phyloP scores from a whole-genome alignment of 2,113 vertebrate genomes.

The Fregata magnificens region DNA sequence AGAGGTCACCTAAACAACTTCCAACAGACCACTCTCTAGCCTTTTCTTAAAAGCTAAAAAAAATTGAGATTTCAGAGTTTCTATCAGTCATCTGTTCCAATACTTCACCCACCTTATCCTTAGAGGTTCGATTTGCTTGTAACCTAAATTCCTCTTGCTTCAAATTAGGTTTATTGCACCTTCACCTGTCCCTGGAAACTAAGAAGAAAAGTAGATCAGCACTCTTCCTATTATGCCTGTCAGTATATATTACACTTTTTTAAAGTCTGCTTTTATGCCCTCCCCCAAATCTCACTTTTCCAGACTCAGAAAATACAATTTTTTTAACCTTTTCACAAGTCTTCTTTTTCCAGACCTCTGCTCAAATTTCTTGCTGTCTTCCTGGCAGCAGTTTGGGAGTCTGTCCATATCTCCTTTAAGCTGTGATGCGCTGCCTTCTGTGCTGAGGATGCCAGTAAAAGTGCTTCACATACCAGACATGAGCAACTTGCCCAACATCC shows the following conservation, averaged over 20 bases:
- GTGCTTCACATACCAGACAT: rapidly evolving
- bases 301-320: neutral
- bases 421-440: neutral
- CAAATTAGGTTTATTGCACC: neutral
- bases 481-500: neutral
- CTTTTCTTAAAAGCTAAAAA: neutral
- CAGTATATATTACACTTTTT: neutral
- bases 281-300: neutral
- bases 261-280: neutral
- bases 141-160: neutral
- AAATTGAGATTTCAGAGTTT: neutral
- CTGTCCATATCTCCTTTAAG: neutral
- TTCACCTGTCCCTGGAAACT: neutral
- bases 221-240: neutral
- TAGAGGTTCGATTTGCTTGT: neutral
- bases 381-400: neutral
- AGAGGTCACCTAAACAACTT: neutral
- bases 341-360: neutral
- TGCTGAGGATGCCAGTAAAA: neutral
- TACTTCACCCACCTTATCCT: neutral
- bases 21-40: neutral
- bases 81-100: neutral
- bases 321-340: neutral
- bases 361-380: neutral
- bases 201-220: neutral